These are phyloP conservation scores for Dyspetes luteomarginatus DNA, from an alignment of 2,888 invertebrate genomes.

Conservation along the genomic window DNA sequence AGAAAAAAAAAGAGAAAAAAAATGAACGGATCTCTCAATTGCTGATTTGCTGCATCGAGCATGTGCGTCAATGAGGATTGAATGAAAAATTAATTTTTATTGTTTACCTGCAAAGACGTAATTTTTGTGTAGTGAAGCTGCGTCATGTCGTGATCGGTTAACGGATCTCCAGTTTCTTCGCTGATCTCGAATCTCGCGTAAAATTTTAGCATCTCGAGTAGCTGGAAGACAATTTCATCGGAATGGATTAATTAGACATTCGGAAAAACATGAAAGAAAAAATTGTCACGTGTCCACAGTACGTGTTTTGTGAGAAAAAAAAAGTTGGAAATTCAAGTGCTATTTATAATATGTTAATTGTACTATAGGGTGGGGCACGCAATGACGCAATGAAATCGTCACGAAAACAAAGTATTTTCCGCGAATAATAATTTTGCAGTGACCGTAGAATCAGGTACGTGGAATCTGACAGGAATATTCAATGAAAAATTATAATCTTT, in stretches of 20 bases:
- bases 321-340: no score
- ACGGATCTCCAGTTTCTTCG: conserved; percentile 96
- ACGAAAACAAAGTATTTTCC: conserved; percentile 35
- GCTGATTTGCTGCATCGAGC: no score
- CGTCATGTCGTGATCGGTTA: conserved; percentile 97
- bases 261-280: conserved; percentile 1
- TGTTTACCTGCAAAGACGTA: conserved; percentile 91
- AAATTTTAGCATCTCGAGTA: conserved; percentile 97
- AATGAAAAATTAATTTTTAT: not conserved
- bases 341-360: no score
- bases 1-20: conserved; percentile 67
- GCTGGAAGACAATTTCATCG: conserved; percentile 85
- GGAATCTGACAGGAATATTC: conserved; percentile 30
- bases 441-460: conserved; percentile 6
- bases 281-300: not conserved
- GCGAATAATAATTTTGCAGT: not conserved
- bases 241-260: conserved; percentile 8
- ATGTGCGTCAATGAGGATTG: not conserved
- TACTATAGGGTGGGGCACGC: not conserved
- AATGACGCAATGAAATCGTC: conserved; percentile 33
- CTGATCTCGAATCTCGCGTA: conserved; percentile 99
- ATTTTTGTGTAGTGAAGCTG: conserved; percentile 96
- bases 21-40: no score
- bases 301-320: not conserved
- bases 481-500: conserved; percentile 1